These are phyloP conservation scores for Azemiops feae DNA, from an alignment of 2,113 vertebrate genomes.

Conservation along the genomic window DNA sequence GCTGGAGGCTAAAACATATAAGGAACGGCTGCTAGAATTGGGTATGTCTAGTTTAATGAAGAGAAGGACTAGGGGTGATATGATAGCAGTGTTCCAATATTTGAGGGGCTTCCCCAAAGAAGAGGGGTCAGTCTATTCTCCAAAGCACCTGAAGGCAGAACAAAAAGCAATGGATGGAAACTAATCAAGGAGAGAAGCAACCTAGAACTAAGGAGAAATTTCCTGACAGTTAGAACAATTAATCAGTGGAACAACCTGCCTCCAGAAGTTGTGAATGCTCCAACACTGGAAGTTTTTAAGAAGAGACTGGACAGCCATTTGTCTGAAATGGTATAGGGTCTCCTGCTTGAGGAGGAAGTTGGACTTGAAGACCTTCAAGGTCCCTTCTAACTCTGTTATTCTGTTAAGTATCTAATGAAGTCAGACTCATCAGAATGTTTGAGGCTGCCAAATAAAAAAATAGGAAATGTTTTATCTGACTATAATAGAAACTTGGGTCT, in stretches of 20 bases:
- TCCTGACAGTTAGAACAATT: not conserved
- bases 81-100: not conserved
- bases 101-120: not conserved
- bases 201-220: not conserved
- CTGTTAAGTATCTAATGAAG: not conserved
- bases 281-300: not conserved
- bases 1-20: not conserved
- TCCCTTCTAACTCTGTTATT: not conserved
- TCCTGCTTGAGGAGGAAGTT: not conserved
- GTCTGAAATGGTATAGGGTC: not conserved
- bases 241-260: not conserved
- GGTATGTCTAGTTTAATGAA: not conserved
- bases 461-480: not conserved
- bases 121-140: not conserved
- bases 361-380: not conserved
- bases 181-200: not conserved
- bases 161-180: not conserved
- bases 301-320: not conserved
- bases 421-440: not conserved
- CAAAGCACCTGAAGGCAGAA: not conserved
- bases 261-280: not conserved
- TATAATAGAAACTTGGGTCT: not conserved
- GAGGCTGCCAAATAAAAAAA: not conserved
- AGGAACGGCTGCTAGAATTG: not conserved
- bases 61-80: not conserved